These are phyloP conservation scores for Acinonyx jubatus DNA, from an alignment of 2,113 vertebrate genomes.

Conservation along the genomic window DNA sequence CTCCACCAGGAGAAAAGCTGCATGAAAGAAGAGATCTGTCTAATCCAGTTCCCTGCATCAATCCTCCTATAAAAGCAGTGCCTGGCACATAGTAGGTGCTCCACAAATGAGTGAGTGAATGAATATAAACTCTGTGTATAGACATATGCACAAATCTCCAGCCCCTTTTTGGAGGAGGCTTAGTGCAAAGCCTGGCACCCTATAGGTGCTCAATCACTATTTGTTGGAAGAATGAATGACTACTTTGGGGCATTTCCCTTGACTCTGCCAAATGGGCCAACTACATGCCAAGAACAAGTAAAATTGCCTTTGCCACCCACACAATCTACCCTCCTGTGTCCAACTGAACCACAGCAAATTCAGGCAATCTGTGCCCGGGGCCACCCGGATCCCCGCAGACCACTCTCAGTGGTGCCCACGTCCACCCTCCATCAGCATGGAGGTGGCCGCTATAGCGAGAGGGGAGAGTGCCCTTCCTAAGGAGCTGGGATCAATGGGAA, in stretches of 20 bases:
- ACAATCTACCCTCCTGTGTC: not conserved
- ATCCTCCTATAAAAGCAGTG: not conserved
- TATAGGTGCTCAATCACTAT: not conserved
- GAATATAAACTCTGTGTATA: fast-evolving
- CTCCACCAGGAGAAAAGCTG: not conserved
- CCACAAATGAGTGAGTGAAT: not conserved
- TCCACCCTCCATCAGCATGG: not conserved
- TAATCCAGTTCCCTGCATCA: fast-evolving
- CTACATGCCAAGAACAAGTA: not conserved
- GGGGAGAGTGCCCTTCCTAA: fast-evolving
- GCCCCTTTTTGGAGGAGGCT: fast-evolving
- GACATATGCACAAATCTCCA: not conserved
- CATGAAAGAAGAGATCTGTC: not conserved
- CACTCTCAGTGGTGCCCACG: not conserved
- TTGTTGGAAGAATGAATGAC: not conserved
- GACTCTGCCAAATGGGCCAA: not conserved
- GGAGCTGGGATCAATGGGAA: not conserved
- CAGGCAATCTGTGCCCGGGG: not conserved
- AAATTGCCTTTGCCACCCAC: not conserved
- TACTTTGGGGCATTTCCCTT: not conserved
- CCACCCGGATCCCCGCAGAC: not conserved
- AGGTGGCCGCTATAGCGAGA: not conserved
- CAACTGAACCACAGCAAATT: too few relatives aligned
- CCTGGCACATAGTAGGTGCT: fast-evolving
- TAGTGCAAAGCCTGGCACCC: too few relatives aligned